These are phyloP conservation scores for Polypedilum vanderplanki DNA, from an alignment of 1,140 invertebrate species.

Conservation along the genomic window DNA sequence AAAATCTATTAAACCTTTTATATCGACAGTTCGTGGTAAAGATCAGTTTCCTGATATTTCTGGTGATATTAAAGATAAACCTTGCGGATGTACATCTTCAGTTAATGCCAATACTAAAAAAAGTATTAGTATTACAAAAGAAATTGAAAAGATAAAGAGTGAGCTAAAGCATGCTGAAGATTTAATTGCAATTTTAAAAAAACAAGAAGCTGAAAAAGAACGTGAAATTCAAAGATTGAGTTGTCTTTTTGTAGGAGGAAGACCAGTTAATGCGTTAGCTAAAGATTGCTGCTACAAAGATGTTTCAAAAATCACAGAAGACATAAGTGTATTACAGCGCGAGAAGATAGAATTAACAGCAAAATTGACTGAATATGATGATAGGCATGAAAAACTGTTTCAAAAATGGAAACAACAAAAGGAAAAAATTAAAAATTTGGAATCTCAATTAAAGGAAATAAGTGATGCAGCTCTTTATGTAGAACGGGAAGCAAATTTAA, in stretches of 20 bases:
- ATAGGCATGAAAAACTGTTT: slow-evolving; percentile 59
- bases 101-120: neutral
- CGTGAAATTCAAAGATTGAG: slow-evolving; percentile 53
- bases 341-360: slow-evolving; percentile 49
- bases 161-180: slow-evolving; percentile 35
- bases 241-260: slow-evolving; percentile 50
- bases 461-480: slow-evolving; percentile 55
- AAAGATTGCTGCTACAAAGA: slow-evolving; percentile 53
- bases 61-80: neutral
- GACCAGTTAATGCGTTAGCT: slow-evolving; percentile 46
- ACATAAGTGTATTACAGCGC: slow-evolving; percentile 48
- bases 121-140: neutral
- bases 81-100: slow-evolving; percentile 31
- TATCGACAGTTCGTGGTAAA: slow-evolving; percentile 39
- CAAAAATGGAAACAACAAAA: slow-evolving; percentile 52
- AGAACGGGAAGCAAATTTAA: slow-evolving; percentile 48
- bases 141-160: slow-evolving; percentile 38
- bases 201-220: slow-evolving; percentile 39
- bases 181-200: slow-evolving; percentile 37
- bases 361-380: slow-evolving; percentile 51
- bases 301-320: slow-evolving; percentile 41
- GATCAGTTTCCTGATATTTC: slow-evolving; percentile 34
- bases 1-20: slow-evolving; percentile 38
- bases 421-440: slow-evolving; percentile 52
- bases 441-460: slow-evolving; percentile 54